Base-by-base conservation (phyloP, 2,888 invertebrate genomes). In the Heliconius ethilla region DNA sequence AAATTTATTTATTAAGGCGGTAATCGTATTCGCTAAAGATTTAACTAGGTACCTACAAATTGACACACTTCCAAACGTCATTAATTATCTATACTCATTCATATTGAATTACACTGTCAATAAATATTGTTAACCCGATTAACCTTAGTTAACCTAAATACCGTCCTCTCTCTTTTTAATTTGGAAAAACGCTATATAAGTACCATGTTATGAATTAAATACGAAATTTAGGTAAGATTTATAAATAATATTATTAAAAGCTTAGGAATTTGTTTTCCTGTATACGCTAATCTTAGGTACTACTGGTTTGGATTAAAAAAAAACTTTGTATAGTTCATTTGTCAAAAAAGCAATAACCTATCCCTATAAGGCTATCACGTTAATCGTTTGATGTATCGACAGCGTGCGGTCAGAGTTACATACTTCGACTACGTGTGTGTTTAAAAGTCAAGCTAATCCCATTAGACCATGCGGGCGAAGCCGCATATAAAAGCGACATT, bases 111-210 rank as follows among this genome's bases (percentile, higher is more conserved):
- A 77, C 51, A 11, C 59, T 72, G 63, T 75, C 77, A 77, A 75
- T 78, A 77, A 77, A 73, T 77, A 77, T 77, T 59, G 37, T 77
- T 77, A 75, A 77, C 79, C 79, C 70, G 70, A 79, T 79, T 79
- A 76, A 77, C 59, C 72, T 73, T 69, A 73, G 55, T 79, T 79
- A 75, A 72, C 66, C 77, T 51, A 75, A 73, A 77, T 79, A 66
- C 27, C 55, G 63, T 65, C 18, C 27, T 72, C 72, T 78, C 66
- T 78, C 27, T 74, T 62, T 62, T 74, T 63, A 62, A 27, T 63
- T 63, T 74, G 22, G 13, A 27, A 40, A 10, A 65, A 45, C 22
- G 40, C n/a, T 33, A 33, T 51, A 63, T 74, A 33, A 7, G 33
- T 33, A 2, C 25, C 40, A 74, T 45, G 25, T 74, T 27, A n/a